Percentiles rank a stretch among this genome's conserved stretches.
Evolutionary conservation across 2,113 vertebrate species (phyloP).

Genomic region (Sinosuthora webbiana): DNA sequence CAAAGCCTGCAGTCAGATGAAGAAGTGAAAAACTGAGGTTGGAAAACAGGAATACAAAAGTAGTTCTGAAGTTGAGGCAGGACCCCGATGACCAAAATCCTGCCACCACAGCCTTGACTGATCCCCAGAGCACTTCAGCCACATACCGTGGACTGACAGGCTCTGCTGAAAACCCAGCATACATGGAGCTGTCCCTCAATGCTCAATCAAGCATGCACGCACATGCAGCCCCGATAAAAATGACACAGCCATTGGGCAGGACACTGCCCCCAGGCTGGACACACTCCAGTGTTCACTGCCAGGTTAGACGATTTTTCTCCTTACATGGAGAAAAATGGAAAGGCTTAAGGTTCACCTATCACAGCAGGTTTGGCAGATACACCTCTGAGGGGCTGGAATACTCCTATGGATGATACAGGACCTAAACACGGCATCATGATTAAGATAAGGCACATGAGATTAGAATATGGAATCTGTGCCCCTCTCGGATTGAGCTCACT

Average conservation of each 20-base stretch:
- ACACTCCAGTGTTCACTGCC: not conserved
- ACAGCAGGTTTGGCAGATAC: not conserved
- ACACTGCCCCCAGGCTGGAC: not conserved
- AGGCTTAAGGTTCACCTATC: not conserved
- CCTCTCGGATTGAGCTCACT: not conserved
- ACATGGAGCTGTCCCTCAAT: not conserved
- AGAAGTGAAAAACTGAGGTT: not conserved
- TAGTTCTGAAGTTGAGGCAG: not conserved
- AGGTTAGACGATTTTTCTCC: not conserved
- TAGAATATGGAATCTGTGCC: not conserved
- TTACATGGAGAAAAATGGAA: not conserved
- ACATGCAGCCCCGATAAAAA: not conserved
- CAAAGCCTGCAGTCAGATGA: not conserved
- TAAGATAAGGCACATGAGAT: not conserved
- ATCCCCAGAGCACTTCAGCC: not conserved
- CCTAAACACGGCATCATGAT: not conserved
- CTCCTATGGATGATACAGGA: not conserved
- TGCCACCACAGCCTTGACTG: not conserved
- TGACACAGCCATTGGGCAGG: not conserved
- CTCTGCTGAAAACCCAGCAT: not conserved
- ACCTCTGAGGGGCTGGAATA: not conserved
- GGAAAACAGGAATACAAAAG: not conserved
- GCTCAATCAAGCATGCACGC: fast-evolving
- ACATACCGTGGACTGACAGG: not conserved
- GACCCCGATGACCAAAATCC: not conserved